Evolutionary conservation across 2,797 vertebrate species (phyloP).

Genomic region (Eulemur mongoz): DNA sequence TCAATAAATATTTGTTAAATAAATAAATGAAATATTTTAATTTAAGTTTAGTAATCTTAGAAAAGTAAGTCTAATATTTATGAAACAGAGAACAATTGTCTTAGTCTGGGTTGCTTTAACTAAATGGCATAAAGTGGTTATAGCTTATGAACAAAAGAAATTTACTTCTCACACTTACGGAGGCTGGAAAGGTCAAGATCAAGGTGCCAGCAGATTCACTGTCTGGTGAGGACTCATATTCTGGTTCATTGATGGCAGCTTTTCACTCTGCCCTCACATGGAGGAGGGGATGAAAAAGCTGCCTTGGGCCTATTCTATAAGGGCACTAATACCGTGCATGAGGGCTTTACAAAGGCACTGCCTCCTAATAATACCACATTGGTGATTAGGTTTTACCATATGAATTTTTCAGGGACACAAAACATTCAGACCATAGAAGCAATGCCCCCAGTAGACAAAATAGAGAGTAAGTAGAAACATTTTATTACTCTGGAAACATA

Average conservation of each 20-base stretch:
- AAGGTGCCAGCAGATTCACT: background rate
- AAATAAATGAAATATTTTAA: background rate
- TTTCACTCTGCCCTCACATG: background rate
- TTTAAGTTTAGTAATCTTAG: background rate
- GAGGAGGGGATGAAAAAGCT: background rate
- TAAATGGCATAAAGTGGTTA: background rate
- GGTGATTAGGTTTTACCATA: background rate
- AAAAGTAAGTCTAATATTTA: background rate
- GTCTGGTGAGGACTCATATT: background rate
- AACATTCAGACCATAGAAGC: background rate
- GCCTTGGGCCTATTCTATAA: background rate
- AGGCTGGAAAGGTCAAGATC: background rate
- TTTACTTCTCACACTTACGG: background rate
- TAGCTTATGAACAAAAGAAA: background rate
- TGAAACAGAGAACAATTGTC: background rate
- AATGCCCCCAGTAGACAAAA: background rate
- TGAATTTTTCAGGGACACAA: background rate
- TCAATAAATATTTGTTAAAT: background rate
- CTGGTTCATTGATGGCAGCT: background rate
- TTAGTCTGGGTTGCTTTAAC: background rate
- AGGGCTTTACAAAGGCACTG: too few species aligned
- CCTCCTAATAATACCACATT: too few species aligned
- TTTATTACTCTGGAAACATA: background rate
- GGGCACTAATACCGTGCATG: rapidly evolving
- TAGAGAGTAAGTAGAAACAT: background rate